A percentile compares a stretch with the other conserved stretches of the same genome.
Evolutionary conservation across 2,113 vertebrate genomes (phyloP).

Genomic region (Epinephelus fuscoguttatus): DNA sequence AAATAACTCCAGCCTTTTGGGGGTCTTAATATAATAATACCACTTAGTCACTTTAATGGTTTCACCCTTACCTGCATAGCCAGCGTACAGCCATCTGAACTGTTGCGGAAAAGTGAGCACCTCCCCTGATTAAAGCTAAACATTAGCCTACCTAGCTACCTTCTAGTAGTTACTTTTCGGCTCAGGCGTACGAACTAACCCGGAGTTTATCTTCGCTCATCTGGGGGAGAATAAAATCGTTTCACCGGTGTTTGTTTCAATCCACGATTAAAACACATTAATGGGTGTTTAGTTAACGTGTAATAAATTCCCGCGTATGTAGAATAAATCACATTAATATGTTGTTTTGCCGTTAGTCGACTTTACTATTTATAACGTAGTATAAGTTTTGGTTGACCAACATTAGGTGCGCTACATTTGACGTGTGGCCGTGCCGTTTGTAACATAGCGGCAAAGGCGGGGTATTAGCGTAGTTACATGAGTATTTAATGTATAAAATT

Average conservation of each 20-base stretch:
- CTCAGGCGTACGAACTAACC: slow-evolving; percentile 45
- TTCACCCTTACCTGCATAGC: slow-evolving; percentile 85
- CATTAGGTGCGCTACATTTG: slow-evolving; percentile 29
- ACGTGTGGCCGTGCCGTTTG: neutral
- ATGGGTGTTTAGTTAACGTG: accelerated
- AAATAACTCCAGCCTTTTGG: slow-evolving; percentile 17
- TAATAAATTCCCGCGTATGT: accelerated
- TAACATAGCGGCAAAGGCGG: neutral
- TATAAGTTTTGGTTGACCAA: slow-evolving; percentile 66
- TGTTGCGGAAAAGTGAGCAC: slow-evolving; percentile 25
- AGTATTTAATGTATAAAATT: too few relatives aligned
- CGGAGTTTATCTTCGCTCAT: slow-evolving; percentile 51
- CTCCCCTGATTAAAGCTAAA: slow-evolving; percentile 48
- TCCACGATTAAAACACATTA: accelerated
- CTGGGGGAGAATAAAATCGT: accelerated
- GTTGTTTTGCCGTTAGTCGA: accelerated
- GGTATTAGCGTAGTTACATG: neutral
- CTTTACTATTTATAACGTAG: neutral
- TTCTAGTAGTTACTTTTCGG: slow-evolving; percentile 57
- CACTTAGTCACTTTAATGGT: accelerated
- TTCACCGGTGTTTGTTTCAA: accelerated
- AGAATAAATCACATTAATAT: accelerated
- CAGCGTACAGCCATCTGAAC: slow-evolving; percentile 85
- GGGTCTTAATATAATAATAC: neutral
- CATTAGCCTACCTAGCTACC: slow-evolving; percentile 74